These are phyloP conservation scores for Dryomyza anilis DNA, from an alignment of 2,888 invertebrate genomes.

Conservation along the genomic window DNA sequence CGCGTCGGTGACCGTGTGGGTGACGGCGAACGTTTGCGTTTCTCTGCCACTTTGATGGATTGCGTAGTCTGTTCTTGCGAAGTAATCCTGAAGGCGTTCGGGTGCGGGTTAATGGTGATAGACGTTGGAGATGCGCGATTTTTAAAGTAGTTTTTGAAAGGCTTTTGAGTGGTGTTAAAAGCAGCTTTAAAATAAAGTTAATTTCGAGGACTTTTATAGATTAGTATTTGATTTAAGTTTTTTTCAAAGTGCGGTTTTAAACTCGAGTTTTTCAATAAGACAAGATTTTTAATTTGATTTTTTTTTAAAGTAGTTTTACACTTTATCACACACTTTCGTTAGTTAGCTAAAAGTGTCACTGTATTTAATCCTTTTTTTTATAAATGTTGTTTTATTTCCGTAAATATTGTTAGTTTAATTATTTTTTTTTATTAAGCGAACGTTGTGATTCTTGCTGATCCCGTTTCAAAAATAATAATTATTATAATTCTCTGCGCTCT, in stretches of 20 bases:
- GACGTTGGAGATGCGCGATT: neutral
- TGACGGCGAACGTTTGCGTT: conserved; percentile 58
- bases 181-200: too few species aligned
- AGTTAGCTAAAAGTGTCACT: too few species aligned
- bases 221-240: conserved; percentile 8
- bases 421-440: neutral
- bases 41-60: conserved; percentile 59
- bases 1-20: conserved; percentile 52
- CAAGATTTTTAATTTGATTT: too few species aligned
- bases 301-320: too few species aligned
- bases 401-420: conserved; percentile 9
- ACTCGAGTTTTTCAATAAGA: too few species aligned
- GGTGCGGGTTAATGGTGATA: neutral
- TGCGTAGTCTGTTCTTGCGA: conserved; percentile 12
- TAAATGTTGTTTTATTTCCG: neutral
- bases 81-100: conserved; percentile 22
- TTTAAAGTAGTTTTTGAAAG: neutral
- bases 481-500: conserved; percentile 30
- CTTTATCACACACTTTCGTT: too few species aligned
- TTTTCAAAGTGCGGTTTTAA: too few species aligned
- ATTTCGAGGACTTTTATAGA: too few species aligned
- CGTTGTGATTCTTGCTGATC: conserved; percentile 2
- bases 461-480: neutral
- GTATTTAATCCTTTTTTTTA: too few species aligned
- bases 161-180: neutral